Percentiles rank a stretch among this genome's conserved stretches.
These are phyloP conservation scores for Oceanites oceanicus DNA, from an alignment of 2,113 vertebrate genomes.

Conservation along the genomic window DNA sequence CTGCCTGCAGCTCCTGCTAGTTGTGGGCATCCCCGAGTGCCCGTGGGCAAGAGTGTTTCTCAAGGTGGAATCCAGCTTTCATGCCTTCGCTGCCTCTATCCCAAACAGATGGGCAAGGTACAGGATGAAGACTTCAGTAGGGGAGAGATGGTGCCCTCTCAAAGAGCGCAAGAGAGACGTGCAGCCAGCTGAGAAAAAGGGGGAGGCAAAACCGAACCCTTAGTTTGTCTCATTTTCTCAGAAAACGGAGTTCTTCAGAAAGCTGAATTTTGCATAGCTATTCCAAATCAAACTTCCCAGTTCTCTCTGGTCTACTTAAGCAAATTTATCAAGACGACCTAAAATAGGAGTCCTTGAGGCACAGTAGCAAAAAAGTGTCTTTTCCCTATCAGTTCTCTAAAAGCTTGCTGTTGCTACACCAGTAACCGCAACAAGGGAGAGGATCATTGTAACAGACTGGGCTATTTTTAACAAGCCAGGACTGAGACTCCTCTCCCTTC, in stretches of 20 bases:
- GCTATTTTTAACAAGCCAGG: slow-evolving; percentile 34
- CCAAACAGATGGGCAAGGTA: not conserved
- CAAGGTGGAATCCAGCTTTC: not conserved
- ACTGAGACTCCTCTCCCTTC: not conserved
- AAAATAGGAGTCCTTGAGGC: slow-evolving; percentile 40
- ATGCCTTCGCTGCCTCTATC: not conserved
- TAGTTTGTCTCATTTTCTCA: not conserved
- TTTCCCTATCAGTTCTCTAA: not conserved
- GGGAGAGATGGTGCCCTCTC: not conserved
- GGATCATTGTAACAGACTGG: not conserved
- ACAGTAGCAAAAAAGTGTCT: not conserved
- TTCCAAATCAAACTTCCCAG: not conserved
- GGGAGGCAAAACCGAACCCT: not conserved
- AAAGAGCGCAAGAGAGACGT: not conserved
- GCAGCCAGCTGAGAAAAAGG: not conserved
- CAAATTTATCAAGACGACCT: not conserved
- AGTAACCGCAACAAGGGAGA: not conserved
- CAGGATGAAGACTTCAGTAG: not conserved
- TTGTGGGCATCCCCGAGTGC: not conserved
- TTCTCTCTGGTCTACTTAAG: not conserved
- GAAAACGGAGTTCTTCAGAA: not conserved
- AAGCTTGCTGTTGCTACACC: not conserved
- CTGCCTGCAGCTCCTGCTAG: not conserved
- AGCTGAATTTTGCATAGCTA: not conserved
- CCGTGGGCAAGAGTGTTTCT: rapidly evolving